Evolutionary conservation across 2,113 vertebrate species (phyloP).

Genomic region (Labeo rohita): DNA sequence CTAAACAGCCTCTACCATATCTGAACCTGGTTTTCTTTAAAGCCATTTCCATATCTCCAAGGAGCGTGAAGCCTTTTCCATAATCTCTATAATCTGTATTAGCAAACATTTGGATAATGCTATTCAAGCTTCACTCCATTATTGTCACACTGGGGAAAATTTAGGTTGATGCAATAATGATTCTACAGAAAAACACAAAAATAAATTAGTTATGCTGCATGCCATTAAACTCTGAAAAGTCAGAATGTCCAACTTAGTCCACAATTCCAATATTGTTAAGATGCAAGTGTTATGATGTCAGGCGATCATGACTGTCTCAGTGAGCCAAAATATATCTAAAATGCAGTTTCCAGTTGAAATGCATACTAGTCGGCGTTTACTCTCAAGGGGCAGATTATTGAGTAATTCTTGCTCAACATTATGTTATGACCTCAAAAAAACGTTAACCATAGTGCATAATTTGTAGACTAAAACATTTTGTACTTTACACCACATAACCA

Average conservation of each 20-base stretch:
- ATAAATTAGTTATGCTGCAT: neutral
- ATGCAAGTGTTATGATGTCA: neutral
- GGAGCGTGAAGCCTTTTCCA: neutral
- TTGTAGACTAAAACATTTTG: too few relatives aligned
- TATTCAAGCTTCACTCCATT: slow-evolving; percentile 18
- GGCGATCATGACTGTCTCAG: neutral
- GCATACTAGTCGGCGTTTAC: neutral
- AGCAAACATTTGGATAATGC: neutral
- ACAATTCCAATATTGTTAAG: neutral
- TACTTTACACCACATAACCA: too few relatives aligned
- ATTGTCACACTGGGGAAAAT: neutral
- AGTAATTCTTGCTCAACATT: neutral
- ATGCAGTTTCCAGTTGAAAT: neutral
- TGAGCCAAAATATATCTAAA: neutral
- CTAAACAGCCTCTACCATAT: slow-evolving; percentile 19
- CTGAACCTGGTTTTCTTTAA: slow-evolving; percentile 24
- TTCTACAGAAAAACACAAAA: neutral
- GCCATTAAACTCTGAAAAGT: neutral
- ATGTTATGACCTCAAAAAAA: too few relatives aligned
- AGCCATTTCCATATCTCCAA: neutral
- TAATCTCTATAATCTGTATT: slow-evolving; percentile 23
- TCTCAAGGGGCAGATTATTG: neutral
- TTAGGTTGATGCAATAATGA: neutral
- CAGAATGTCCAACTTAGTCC: neutral
- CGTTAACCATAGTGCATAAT: too few relatives aligned